A percentile compares a stretch with the other conserved stretches of the same genome.
Conservation (phyloP, 2,888 invertebrate species). For the Eupithecia subumbrata region DNA sequence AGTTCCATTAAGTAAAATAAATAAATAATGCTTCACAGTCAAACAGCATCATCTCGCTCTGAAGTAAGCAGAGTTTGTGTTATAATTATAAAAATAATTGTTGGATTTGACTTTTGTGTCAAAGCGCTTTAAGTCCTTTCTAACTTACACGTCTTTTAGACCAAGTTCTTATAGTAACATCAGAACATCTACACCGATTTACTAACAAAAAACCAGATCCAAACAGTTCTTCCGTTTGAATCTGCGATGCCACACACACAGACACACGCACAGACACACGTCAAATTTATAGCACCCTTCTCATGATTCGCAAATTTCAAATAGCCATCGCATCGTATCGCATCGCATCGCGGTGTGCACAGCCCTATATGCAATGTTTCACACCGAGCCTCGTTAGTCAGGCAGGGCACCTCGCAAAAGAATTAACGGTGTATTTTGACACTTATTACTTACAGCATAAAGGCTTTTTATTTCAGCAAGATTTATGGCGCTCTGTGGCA, state of each 20-base stretch:
- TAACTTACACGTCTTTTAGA: too few relatives aligned
- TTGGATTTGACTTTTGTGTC: too few relatives aligned
- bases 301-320: not conserved
- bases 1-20: too few relatives aligned
- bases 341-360: slow-evolving; percentile 26
- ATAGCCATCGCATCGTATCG: not conserved
- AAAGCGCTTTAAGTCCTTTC: too few relatives aligned
- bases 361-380: slow-evolving; percentile 57
- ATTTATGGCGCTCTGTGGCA: slow-evolving; percentile 56
- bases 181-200: not conserved
- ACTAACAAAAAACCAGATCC: not conserved
- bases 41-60: too few relatives aligned
- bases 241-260: too few relatives aligned
- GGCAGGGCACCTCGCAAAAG: slow-evolving; percentile 72
- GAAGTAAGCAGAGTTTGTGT: too few relatives aligned
- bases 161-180: too few relatives aligned
- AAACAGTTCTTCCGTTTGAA: not conserved
- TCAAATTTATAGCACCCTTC: not conserved
- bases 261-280: not conserved
- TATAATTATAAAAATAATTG: too few relatives aligned
- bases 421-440: slow-evolving; percentile 79
- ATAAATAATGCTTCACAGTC: too few relatives aligned
- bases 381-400: slow-evolving; percentile 73
- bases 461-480: slow-evolving; percentile 56
- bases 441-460: slow-evolving; percentile 71